These are phyloP conservation scores for Microctenopoma steveboyesi DNA, from an alignment of 2,797 vertebrate genomes.

Conservation along the genomic window DNA sequence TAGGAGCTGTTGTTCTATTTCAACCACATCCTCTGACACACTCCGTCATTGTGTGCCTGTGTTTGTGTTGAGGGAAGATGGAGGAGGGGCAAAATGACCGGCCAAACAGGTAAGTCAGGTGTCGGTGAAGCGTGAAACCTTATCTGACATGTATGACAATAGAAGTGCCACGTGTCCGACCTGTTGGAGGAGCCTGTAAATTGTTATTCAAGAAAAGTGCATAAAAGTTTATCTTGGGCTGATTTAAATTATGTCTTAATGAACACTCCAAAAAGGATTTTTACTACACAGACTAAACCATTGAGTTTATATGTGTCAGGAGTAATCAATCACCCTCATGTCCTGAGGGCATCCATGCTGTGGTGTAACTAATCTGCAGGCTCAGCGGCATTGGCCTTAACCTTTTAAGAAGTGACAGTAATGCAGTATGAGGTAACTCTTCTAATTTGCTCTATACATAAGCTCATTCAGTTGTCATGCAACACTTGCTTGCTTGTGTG, in stretches of 20 bases:
- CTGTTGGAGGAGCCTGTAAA: conserved; percentile 44
- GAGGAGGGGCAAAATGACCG: conserved; percentile 54
- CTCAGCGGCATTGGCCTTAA: conserved; percentile 55
- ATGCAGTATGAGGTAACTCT: conserved; percentile 43
- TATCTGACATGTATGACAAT: conserved; percentile 70
- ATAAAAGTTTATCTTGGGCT: background rate
- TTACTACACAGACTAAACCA: conserved; percentile 15
- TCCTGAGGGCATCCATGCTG: conserved; percentile 46
- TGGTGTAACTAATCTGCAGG: conserved; percentile 64
- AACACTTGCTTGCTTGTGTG: conserved; percentile 35
- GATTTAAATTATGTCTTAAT: background rate
- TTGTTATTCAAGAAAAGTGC: conserved; percentile 27
- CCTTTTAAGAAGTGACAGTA: conserved; percentile 64
- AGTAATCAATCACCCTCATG: conserved; percentile 58
- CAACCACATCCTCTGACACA: conserved; percentile 71
- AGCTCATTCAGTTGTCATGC: conserved; percentile 50
- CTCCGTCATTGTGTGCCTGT: conserved; percentile 42
- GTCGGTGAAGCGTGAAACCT: conserved; percentile 65
- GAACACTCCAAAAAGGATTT: conserved; percentile 3
- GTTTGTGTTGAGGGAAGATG: conserved; percentile 23
- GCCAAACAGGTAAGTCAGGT: conserved; percentile 81
- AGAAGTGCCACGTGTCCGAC: conserved; percentile 71
- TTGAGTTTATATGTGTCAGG: conserved; percentile 55
- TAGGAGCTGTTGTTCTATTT: conserved; percentile 59
- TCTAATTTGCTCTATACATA: conserved; percentile 48